Base-by-base conservation (phyloP, 2,888 invertebrate species). In the Leptopilina drosophilae region DNA sequence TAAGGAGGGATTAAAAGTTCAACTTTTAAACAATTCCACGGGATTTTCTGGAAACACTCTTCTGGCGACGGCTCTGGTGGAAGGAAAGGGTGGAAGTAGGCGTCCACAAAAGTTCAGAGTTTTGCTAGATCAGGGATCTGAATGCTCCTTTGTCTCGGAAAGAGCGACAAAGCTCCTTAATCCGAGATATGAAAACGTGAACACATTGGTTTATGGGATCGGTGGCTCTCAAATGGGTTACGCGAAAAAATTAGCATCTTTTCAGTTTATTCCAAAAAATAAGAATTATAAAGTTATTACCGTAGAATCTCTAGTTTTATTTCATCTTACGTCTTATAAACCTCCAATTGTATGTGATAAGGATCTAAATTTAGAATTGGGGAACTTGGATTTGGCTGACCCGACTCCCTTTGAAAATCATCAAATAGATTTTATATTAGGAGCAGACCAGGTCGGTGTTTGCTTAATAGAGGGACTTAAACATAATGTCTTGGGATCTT, bases 71-170 rank as follows among this genome's bases (percentile, higher is more conserved):
- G 42, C 46, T 15, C 3, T 46, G 3, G 15, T 66, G 42, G 42
- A 42, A 2, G 14, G 46, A 9, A 6, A 46, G 8, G 46, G 8
- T 7, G 9, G 15, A 9, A 66, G 46, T 40, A 46, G 46, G 0
- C n/a, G 15, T 46, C 8, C 9, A n/a, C 42, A 66, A 15, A 66
- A 42, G 15, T 66, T 66, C 40, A 66, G 5, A 15, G 66, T 66
- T 42, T 66, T 66, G 46, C 46, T 66, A 6, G 42, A 66, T 66
- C n/a, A 66, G n/a, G 42, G 42, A 8, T 66, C 66, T 2, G 46
- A 66, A 46, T 66, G 66, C 15, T 66, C 15, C 11, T 66, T 66
- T 4, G 11, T 66, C 11, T 66, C 66, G 14, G 66, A 66, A 8
- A n/a, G 46, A 15, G 66, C 15, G 14, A 15, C 46, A 2, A 5